A percentile compares a stretch with the other conserved stretches of the same genome.
Evolutionary conservation across 2,113 vertebrate genomes (phyloP).

Genomic region (Lontra canadensis): DNA sequence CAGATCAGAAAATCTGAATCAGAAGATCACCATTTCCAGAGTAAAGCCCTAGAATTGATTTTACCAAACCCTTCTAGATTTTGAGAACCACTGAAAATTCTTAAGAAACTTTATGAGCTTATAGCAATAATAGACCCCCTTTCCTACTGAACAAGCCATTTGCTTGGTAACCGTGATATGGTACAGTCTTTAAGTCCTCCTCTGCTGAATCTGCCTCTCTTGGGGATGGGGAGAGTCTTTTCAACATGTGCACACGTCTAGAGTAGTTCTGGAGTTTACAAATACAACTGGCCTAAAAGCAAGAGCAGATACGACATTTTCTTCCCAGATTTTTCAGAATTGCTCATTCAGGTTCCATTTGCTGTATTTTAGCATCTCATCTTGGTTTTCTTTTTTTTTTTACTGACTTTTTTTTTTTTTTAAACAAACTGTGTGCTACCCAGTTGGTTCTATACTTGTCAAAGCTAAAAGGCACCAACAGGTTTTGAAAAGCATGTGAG

Average conservation of each 20-base stretch:
- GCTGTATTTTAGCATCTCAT: background rate
- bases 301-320: background rate
- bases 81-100: background rate
- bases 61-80: background rate
- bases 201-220: background rate
- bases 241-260: background rate
- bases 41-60: background rate
- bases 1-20: background rate
- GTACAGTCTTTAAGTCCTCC: background rate
- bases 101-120: background rate
- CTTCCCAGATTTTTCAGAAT: background rate
- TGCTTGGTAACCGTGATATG: background rate
- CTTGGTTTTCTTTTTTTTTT: background rate
- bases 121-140: background rate
- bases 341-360: background rate
- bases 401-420: background rate
- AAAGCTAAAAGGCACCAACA: background rate
- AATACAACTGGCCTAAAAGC: background rate
- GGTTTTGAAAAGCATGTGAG: background rate
- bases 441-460: background rate
- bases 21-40: background rate
- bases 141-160: background rate
- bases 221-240: background rate
- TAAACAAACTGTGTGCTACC: background rate
- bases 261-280: background rate